These are phyloP conservation scores for Eulemur coronatus DNA, from an alignment of 2,797 vertebrate species.

Conservation along the genomic window DNA sequence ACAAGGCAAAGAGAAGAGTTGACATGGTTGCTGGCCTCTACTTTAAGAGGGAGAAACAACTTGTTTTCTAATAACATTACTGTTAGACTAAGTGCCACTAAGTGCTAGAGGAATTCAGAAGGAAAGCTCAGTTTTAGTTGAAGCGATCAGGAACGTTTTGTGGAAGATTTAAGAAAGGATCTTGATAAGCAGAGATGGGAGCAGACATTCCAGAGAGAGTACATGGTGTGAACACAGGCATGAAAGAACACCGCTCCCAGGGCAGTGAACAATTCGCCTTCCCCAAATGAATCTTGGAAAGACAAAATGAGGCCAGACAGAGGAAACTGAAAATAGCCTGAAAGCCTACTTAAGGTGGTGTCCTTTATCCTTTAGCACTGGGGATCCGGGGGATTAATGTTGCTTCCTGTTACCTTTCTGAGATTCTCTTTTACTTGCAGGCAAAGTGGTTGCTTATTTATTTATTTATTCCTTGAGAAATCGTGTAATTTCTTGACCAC, in stretches of 20 bases:
- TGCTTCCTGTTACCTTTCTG: not conserved
- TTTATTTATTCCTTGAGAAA: not conserved
- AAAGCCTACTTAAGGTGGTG: not conserved
- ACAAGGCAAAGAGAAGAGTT: not conserved
- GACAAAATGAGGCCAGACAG: constrained; percentile 33
- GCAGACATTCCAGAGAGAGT: not conserved
- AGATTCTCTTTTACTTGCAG: not conserved
- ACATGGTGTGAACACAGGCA: not conserved
- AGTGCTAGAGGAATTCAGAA: not conserved
- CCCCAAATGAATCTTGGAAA: not conserved
- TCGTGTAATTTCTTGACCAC: not conserved
- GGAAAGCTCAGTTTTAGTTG: not conserved
- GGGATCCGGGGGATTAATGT: not conserved
- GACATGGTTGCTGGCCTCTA: not conserved
- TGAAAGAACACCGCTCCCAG: not conserved
- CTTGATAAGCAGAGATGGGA: not conserved
- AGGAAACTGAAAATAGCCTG: not conserved
- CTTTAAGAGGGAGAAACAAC: not conserved
- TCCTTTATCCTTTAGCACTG: not conserved
- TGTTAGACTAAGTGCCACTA: not conserved
- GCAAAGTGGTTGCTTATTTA: not conserved
- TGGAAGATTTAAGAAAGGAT: not conserved
- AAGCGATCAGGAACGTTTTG: not conserved
- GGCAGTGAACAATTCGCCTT: not conserved
- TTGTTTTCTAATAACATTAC: not conserved